Evolutionary conservation across 2,888 invertebrate genomes (phyloP), one percentile per base, ranked within the genome.

Genomic region (Lasioglossum vierecki): DNA sequence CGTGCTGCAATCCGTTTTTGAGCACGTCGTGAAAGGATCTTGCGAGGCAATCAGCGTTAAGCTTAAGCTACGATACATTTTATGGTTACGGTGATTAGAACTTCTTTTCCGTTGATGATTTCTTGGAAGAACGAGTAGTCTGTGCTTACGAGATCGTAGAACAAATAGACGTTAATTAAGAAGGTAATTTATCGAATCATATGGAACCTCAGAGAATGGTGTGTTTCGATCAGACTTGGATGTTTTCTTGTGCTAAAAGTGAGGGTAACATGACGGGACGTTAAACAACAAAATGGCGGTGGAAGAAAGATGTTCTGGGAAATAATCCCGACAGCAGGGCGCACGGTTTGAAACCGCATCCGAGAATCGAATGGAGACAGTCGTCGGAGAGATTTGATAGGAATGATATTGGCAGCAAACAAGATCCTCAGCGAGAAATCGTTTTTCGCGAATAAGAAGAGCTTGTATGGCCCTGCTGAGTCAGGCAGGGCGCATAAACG

Each of bases 401-500:
- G 82, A 86, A 88, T 90, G 86, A 88, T 91, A 89, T 90, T 88
- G 90, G 90, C 87, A 86, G 89, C 91, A 91, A 91, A 91, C 89
- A 92, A 90, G 91, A 92, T 91, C 85, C 89, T 89, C 84, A 87
- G 91, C 91, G 90, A 90, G 90, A 92, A 93, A 93, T 92, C 92
- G 93, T 92, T 92, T 89, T 91, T 89, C 89, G 88, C 92, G 91
- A 91, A 87, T 90, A 90, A 85, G 90, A 89, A 88, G 89, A 79
- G 88, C 90, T 92, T 91, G 90, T 91, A 91, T 86, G 86, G 86
- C 76, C 77, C 90, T 85, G 92, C 92, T 93, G 93, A 94, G 91
- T 93, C 93, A 93, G 92, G 86, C 91, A 88, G 92, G 89, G 89
- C 91, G 91, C 93, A 92, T 92, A 94, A 94, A 94, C 93, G 93